These are phyloP conservation scores for Oryzias curvinotus DNA, from an alignment of 2,113 vertebrate species.

Conservation along the genomic window DNA sequence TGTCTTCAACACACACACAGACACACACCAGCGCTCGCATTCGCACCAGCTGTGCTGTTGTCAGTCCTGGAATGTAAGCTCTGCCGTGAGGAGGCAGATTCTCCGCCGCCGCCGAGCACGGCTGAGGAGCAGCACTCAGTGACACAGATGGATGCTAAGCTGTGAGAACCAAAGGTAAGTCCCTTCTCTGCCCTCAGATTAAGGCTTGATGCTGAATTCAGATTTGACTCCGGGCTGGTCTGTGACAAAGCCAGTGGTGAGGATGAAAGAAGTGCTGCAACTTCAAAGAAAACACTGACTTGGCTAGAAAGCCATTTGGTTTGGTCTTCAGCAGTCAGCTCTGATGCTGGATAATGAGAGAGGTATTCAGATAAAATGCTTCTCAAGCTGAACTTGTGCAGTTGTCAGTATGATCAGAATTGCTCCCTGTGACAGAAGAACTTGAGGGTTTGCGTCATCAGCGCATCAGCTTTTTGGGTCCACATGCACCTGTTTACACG, in stretches of 20 bases:
- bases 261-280: conserved; percentile 47
- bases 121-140: conserved; percentile 52
- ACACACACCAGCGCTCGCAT: conserved; percentile 53
- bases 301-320: not conserved
- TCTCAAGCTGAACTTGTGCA: too few relatives aligned
- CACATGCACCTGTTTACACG: not conserved
- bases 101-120: conserved; percentile 46
- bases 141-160: conserved; percentile 66
- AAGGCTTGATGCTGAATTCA: conserved; percentile 27
- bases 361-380: not conserved
- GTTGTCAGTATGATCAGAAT: too few relatives aligned
- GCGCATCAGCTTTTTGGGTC: too few relatives aligned
- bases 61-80: conserved; percentile 78
- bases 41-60: conserved; percentile 66
- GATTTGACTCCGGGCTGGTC: conserved; percentile 40
- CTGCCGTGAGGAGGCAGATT: conserved; percentile 60
- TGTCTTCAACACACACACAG: conserved; percentile 33
- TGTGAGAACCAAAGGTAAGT: conserved; percentile 59
- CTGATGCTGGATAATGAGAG: not conserved
- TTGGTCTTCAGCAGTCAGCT: not conserved
- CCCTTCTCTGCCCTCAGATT: conserved; percentile 9
- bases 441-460: too few relatives aligned
- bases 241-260: conserved; percentile 45
- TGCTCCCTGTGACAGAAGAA: too few relatives aligned
- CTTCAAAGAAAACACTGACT: conserved; percentile 39